Base-by-base conservation (phyloP, 1,140 invertebrate genomes). In the Neodiprion lecontei region DNA sequence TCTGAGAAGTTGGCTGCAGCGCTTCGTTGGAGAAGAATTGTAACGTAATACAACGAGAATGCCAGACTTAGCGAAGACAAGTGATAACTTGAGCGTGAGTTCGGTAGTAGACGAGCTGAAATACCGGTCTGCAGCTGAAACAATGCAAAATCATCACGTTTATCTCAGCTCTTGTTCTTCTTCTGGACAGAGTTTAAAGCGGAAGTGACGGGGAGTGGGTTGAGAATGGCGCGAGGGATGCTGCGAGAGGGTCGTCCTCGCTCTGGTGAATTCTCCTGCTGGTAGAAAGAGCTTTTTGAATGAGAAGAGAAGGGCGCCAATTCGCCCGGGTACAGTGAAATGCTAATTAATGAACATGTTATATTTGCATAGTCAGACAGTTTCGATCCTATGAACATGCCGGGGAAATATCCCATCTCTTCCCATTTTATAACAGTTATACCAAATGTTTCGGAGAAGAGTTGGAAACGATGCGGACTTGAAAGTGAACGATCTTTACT, bases 311-410 rank as follows among this genome's bases (percentile, higher is more conserved):
- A 4, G 53, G 53, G n/a, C 11, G 53, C 7, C n/a, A 61, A 12
- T 9, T 14, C 53, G 11, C 53, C 9, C 53, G 5, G 53, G 53
- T 12, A 61, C 53, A 61, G n/a, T 9, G n/a, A 61, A 61, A 61
- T 61, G 53, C 53, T 61, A 61, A 61, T 61, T 61, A 61, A 61
- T 61, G 53, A 61, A 61, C n/a, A 61, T 61, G 53, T 61, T 5
- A 61, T 61, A 61, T 61, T 61, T 61, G 53, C 53, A 61, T 14
- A 61, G 5, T 5, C 5, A 40, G 28, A 40, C 28, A 40, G 28
- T 40, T 40, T 40, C 5, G 28, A 40, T 40, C 28, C 28, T 40
- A 40, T 40, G 28, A 40, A 40, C 28, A 40, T 40, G 28, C 28
- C 5, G 5, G 5, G 28, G 28, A 40, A 5, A 40, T 40, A 40